Base-by-base conservation (phyloP, 2,113 vertebrate genomes). In the Centrocercus urophasianus region DNA sequence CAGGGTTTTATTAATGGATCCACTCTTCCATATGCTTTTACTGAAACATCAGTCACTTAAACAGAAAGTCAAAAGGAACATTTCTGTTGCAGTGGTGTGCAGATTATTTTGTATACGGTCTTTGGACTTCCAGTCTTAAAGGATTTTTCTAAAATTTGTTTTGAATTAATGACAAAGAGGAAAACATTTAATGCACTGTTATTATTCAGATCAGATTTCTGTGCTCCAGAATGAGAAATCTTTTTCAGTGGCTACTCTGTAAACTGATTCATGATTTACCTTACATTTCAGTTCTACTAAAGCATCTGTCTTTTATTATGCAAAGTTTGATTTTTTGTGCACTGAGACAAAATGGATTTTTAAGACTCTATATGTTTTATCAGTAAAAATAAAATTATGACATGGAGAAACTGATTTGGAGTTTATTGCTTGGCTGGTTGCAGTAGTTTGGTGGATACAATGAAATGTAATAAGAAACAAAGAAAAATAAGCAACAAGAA, bases 391-490 rank as follows among this genome's bases (percentile, higher is more conserved):
- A 42, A 63, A 84, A 90, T 42, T 45, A 9, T 20, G 5, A 20
- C 40, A 4, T 0, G 1, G 25, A 71, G 19, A 74, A 93, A 36
- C 11, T 50, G 11, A 61, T 69, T 28, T 0, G 1, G n/a, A 77
- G 21, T 61, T 66, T 73, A 22, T 66, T 77, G 22, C 17, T 73
- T 79, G 32, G 3, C 47, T 42, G 6, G 42, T 56, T 50, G 13
- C 17, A 87, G 2, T 75, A 64, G 78, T 72, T 75, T 36, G 87
- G n/a, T 47, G 82, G 83, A 45, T 40, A 19, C 19, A 59, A 70
- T 75, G 32, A 79, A 38, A 71, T 59, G 2, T 21, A 52, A 15
- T 83, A 61, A 65, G 34, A 85, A 38, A 4, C 40, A 48, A 48
- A 24, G 21, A 48, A 48, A 50, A 24, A 24, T 82, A 21, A 28